Percentiles rank a stretch among this genome's conserved stretches.
phyloP scores from a whole-genome alignment of 2,888 invertebrate species.

The Clitarchus hookeri region DNA sequence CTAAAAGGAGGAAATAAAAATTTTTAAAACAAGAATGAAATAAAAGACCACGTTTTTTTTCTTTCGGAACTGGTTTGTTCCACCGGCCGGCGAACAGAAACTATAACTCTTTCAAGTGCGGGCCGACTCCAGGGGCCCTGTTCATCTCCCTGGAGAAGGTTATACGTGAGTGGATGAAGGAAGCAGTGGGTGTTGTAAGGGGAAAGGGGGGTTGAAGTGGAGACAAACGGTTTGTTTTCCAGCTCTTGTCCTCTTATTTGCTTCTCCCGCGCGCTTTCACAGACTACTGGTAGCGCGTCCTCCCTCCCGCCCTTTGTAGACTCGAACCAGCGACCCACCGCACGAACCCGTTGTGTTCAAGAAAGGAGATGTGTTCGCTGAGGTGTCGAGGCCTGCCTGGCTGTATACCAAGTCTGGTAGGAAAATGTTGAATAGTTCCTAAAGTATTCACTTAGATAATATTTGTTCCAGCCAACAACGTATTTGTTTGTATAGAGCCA shows the following conservation, averaged over 20 bases:
- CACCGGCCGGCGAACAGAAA: background rate
- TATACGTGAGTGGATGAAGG: too few species aligned
- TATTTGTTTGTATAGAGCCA: too few species aligned
- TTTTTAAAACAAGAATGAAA: background rate
- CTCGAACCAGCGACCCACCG: background rate
- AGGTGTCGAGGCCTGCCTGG: too few species aligned
- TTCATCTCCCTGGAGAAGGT: too few species aligned
- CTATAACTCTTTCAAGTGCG: conserved; percentile 7
- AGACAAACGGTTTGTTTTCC: background rate
- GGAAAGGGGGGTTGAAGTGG: background rate
- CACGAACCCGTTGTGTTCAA: too few species aligned
- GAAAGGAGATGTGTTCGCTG: too few species aligned
- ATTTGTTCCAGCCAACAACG: too few species aligned
- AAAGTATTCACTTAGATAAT: too few species aligned
- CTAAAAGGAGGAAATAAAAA: background rate
- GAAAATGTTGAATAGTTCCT: too few species aligned
- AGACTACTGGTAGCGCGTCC: too few species aligned
- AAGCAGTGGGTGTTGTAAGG: background rate
- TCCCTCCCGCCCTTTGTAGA: background rate
- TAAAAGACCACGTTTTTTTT: background rate
- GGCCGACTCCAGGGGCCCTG: background rate
- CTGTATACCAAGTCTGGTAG: too few species aligned
- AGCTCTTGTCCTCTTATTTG: background rate
- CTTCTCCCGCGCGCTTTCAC: too few species aligned
- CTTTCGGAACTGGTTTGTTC: background rate